Conservation (phyloP, 2,113 vertebrate genomes). For the Hymenochirus boettgeri region DNA sequence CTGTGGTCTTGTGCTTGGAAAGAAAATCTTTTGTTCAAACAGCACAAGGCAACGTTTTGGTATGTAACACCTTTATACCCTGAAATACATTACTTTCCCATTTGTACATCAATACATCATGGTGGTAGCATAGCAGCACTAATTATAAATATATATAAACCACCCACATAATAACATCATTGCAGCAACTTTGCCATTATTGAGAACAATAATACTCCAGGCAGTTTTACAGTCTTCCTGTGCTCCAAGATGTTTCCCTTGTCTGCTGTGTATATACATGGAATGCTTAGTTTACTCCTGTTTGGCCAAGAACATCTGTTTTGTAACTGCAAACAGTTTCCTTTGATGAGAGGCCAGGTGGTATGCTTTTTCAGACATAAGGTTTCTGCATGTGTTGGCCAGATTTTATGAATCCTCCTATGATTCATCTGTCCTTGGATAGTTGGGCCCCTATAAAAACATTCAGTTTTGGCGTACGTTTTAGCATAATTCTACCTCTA, state of each 20-base stretch:
- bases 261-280: constrained; percentile 16
- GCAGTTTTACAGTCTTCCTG: neutral
- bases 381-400: constrained; percentile 28
- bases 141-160: too few species aligned
- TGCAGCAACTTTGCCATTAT: neutral
- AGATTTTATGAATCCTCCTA: constrained; percentile 29
- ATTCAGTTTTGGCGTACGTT: constrained; percentile 20
- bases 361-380: constrained; percentile 29
- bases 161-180: too few species aligned
- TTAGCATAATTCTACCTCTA: neutral
- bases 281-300: constrained; percentile 19
- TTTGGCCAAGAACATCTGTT: constrained; percentile 41
- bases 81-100: too few species aligned
- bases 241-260: constrained; percentile 19
- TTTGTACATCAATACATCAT: too few species aligned
- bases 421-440: constrained; percentile 33
- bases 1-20: too few species aligned
- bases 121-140: too few species aligned
- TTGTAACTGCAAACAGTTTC: constrained; percentile 24
- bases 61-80: too few species aligned
- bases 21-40: too few species aligned
- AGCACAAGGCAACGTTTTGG: too few species aligned
- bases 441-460: constrained; percentile 35
- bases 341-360: constrained; percentile 38
- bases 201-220: constrained; percentile 16